These are phyloP conservation scores for Petaurus breviceps DNA, from an alignment of 2,113 vertebrate species.

Conservation along the genomic window DNA sequence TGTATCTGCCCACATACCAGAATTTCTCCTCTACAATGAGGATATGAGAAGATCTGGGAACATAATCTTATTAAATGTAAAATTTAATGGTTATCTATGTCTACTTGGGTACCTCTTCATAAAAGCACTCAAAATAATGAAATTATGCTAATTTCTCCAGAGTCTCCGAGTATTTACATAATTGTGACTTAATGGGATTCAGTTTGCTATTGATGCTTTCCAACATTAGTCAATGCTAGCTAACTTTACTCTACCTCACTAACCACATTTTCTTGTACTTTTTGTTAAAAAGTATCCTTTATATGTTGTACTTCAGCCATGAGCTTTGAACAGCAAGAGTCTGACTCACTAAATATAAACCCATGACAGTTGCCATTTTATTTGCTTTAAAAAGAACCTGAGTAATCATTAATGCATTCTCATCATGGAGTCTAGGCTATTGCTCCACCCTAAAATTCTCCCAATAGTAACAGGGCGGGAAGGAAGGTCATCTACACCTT, in stretches of 20 bases:
- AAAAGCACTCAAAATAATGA: background rate
- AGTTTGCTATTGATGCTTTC: background rate
- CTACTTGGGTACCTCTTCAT: background rate
- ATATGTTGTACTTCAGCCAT: slow-evolving; percentile 50
- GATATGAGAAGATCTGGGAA: background rate
- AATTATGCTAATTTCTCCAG: slow-evolving; percentile 1
- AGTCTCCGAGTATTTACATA: background rate
- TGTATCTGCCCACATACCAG: slow-evolving; percentile 19
- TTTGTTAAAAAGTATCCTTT: slow-evolving; percentile 53
- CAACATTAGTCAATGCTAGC: background rate
- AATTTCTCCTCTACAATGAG: background rate
- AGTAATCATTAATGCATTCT: slow-evolving; percentile 74
- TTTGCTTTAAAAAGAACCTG: slow-evolving; percentile 77
- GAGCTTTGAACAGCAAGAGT: slow-evolving; percentile 68
- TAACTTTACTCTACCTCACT: slow-evolving; percentile 16
- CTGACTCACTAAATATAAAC: slow-evolving; percentile 79
- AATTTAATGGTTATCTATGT: background rate
- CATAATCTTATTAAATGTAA: slow-evolving; percentile 12
- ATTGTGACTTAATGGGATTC: background rate
- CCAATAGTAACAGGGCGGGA: slow-evolving; percentile 67
- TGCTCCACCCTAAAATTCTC: slow-evolving; percentile 62
- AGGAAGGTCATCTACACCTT: slow-evolving; percentile 28
- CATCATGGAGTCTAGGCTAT: slow-evolving; percentile 54
- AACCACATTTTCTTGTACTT: slow-evolving; percentile 34
- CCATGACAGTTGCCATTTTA: slow-evolving; percentile 72